Evolutionary conservation across 2,888 invertebrate genomes (phyloP), one percentile per base, ranked within the genome.

Genomic region (Ypsolopha scabrella): DNA sequence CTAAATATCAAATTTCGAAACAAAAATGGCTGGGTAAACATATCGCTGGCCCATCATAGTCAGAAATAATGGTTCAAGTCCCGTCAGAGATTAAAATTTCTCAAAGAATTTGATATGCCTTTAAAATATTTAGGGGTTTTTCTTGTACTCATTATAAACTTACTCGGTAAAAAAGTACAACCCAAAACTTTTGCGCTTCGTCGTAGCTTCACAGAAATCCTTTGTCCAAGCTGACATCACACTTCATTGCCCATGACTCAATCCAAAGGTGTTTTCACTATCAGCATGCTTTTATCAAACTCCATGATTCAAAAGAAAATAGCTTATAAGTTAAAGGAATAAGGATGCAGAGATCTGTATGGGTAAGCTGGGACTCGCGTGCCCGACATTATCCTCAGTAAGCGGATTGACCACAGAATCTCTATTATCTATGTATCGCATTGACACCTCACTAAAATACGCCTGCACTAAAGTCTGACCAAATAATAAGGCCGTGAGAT

Each of bases 391-490:
- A 57, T 60, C 57, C 55, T 52, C 55, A 35, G 47, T 67, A 65
- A 70, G 69, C 70, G 61, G 67, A 67, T 68, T 63, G 62, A 35
- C 61, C 52, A 55, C 56, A 56, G 60, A 57, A 58, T 56, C 49
- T 48, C 58, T 57, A 61, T 60, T 64, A 61, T 57, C 56, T 58
- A 50, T 53, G 53, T 54, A 55, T 47, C 60, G 57, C 58, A 50
- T 60, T 56, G 62, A 65, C 67, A 62, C 63, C 65, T 64, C 58
- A 55, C 53, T 57, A 56, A 54, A 39, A 39, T 10, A 11, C 1
- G 11, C 11, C 39, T 11, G 11, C 10, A 39, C 1, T 39, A 10
- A 10, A 39, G 39, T 38, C n/a, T 6, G 38, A 39, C 10, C 39
- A 11, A 39, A 1, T 7, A 10, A 39, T 11, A 10, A n/a, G 9